A percentile compares a stretch with the other conserved stretches of the same genome.
Conservation (phyloP, 2,113 vertebrate species). For the Petroica traversi region DNA sequence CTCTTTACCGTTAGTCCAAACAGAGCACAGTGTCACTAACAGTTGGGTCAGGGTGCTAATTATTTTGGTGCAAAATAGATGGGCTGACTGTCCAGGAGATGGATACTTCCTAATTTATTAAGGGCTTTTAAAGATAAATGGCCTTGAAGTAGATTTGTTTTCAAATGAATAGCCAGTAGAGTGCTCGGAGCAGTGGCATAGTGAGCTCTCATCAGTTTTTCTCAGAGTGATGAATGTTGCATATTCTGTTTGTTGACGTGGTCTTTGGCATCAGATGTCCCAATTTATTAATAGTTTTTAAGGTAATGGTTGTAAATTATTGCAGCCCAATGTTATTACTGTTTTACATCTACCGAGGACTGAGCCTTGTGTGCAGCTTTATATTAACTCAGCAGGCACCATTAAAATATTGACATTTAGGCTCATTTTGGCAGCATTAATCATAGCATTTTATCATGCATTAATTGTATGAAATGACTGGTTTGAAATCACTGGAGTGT, state of each 20-base stretch:
- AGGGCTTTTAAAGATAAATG: slow-evolving; percentile 43
- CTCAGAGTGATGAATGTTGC: not conserved
- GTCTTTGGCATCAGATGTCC: slow-evolving; percentile 19
- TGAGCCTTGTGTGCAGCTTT: not conserved
- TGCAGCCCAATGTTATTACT: slow-evolving; percentile 11
- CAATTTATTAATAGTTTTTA: slow-evolving; percentile 11
- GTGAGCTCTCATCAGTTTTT: not conserved
- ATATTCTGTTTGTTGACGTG: not conserved
- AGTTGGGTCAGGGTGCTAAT: slow-evolving; percentile 21
- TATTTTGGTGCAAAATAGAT: slow-evolving; percentile 18
- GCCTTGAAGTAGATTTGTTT: slow-evolving; percentile 29
- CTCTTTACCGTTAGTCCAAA: not conserved
- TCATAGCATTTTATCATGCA: not conserved
- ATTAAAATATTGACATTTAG: slow-evolving; percentile 23
- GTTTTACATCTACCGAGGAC: not conserved
- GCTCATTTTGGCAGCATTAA: slow-evolving; percentile 14
- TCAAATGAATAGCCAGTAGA: not conserved
- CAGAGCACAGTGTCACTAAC: not conserved
- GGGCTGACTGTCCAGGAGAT: not conserved
- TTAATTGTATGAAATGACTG: not conserved
- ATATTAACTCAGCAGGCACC: not conserved
- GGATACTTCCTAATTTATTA: not conserved
- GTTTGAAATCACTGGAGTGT: not conserved
- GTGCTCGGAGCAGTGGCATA: not conserved
- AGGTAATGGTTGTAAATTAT: slow-evolving; percentile 26